These are phyloP conservation scores for Phylloscopus whistleri DNA, from an alignment of 2,113 vertebrate species.

Conservation along the genomic window DNA sequence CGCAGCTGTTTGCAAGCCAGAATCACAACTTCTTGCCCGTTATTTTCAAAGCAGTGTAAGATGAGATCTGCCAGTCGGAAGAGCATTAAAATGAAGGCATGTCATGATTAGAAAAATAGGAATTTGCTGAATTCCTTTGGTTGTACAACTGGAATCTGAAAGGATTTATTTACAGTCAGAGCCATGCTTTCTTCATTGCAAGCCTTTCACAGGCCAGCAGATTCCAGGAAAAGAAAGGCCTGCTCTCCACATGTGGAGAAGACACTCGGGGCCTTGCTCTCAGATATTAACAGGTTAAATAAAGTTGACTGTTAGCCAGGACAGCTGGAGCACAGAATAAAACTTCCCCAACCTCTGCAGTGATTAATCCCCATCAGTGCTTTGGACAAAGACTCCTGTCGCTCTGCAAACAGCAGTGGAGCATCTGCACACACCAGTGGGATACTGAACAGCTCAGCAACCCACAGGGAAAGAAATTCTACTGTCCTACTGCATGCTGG, in stretches of 20 bases:
- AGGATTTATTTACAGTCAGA: conserved; percentile 1
- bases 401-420: neutral
- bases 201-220: neutral
- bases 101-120: neutral
- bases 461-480: neutral
- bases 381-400: neutral
- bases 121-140: neutral
- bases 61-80: neutral
- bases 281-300: neutral
- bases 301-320: neutral
- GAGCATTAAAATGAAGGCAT: neutral
- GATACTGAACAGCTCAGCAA: neutral
- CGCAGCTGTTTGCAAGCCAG: neutral
- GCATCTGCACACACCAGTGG: neutral
- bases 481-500: neutral
- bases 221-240: neutral
- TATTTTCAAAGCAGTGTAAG: neutral
- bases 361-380: neutral
- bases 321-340: neutral
- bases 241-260: neutral
- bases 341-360: neutral
- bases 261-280: neutral
- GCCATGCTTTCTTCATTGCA: neutral
- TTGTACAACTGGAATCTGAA: neutral
- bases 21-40: neutral